phyloP scores from a whole-genome alignment of 2,797 vertebrate genomes.

The Pseudomugil gertrudae region DNA sequence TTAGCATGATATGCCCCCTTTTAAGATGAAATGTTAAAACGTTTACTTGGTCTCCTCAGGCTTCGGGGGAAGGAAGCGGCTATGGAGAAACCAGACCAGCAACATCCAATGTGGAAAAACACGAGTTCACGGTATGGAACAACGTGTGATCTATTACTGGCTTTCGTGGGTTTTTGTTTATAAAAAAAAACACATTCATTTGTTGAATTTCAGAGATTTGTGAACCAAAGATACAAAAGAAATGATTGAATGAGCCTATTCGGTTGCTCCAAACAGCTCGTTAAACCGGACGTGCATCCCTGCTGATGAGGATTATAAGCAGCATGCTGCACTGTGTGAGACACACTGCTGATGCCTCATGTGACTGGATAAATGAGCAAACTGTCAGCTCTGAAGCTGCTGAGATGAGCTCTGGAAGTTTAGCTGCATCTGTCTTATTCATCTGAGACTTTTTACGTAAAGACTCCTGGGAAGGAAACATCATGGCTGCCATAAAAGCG shows the following conservation, averaged over 20 bases:
- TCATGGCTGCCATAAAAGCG: background rate
- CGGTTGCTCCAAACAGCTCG: conserved; percentile 9
- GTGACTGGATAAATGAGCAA: conserved; percentile 39
- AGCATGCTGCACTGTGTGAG: conserved; percentile 1
- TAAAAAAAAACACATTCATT: no score
- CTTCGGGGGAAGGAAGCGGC: conserved; percentile 77
- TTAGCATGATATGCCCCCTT: no score
- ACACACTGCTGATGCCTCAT: conserved; percentile 25
- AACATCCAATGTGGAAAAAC: conserved; percentile 28
- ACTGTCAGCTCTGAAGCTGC: conserved; percentile 47
- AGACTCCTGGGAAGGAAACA: conserved; percentile 7
- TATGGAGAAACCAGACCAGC: conserved; percentile 27
- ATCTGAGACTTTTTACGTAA: conserved; percentile 31
- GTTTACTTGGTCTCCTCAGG: conserved; percentile 53
- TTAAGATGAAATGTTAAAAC: conserved; percentile 3
- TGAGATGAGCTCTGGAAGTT: conserved; percentile 61
- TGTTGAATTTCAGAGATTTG: background rate
- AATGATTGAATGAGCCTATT: background rate
- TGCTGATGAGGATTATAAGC: background rate
- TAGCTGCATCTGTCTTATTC: conserved; percentile 42
- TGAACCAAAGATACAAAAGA: background rate
- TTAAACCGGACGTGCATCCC: background rate
- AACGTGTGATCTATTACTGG: background rate
- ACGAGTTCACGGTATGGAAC: conserved; percentile 57
- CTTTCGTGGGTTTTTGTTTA: no score